phyloP scores from a whole-genome alignment of 37 sponge, comb jelly and placozoan genomes.

The Geodia barretti region DNA sequence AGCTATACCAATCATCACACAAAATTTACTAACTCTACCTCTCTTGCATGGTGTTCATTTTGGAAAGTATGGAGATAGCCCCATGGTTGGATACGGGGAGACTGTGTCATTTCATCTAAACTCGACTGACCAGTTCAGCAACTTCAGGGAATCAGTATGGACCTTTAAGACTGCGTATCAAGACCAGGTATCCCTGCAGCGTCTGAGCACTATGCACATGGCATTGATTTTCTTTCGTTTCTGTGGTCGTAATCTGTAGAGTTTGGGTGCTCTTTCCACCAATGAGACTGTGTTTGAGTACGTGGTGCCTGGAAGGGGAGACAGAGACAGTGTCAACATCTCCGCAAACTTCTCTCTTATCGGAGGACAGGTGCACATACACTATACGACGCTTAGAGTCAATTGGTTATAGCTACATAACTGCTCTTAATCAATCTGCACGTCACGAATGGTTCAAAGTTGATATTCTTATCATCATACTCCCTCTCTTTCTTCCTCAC shows the following conservation, averaged over 20 bases:
- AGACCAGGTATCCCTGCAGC: conserved; percentile 42
- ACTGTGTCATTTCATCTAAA: conserved; percentile 25
- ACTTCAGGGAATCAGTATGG: conserved; percentile 68
- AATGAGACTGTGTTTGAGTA: conserved; percentile 16
- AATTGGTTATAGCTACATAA: too few relatives aligned
- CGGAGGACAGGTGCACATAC: conserved; percentile 36
- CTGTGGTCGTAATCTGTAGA: conserved; percentile 32
- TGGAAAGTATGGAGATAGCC: too few relatives aligned
- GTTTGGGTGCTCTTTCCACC: conserved; percentile 54
- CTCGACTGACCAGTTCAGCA: conserved; percentile 47
- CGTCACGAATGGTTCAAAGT: too few relatives aligned
- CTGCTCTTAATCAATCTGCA: too few relatives aligned
- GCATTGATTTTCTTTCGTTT: too few relatives aligned
- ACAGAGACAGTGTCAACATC: conserved; percentile 6
- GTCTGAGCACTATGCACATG: too few relatives aligned
- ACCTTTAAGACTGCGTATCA: conserved; percentile 22
- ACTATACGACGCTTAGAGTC: too few relatives aligned
- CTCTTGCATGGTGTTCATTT: too few relatives aligned
- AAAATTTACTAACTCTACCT: too few relatives aligned
- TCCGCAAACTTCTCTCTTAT: conserved; percentile 39
- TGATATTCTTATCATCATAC: too few relatives aligned
- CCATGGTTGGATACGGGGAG: conserved; percentile 49
- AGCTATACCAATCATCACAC: not conserved
- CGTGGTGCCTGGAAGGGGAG: conserved; percentile 14
- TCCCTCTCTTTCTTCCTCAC: not conserved